A percentile compares a stretch with the other conserved stretches of the same genome.
phyloP scores from a whole-genome alignment of 2,113 vertebrate species.

The Lycocorax pyrrhopterus region DNA sequence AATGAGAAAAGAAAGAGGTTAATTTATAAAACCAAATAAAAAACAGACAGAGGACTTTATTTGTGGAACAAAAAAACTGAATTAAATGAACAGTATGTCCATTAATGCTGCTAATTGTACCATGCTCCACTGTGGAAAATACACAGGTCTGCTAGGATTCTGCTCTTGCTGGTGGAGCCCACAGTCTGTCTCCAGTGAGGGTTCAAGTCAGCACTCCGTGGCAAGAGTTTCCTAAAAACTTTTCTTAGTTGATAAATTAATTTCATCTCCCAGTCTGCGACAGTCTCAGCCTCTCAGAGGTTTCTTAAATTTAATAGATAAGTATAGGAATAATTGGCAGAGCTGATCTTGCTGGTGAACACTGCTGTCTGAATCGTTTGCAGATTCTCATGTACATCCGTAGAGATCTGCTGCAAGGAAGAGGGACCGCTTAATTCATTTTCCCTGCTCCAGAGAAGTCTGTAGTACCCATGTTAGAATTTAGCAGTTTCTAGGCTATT shows the following conservation, averaged over 20 bases:
- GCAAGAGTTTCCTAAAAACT: not conserved
- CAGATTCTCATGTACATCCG: not conserved
- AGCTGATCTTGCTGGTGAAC: not conserved
- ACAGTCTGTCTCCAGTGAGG: not conserved
- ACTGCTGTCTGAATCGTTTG: not conserved
- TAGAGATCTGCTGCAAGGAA: not conserved
- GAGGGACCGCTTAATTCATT: not conserved
- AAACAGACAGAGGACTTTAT: constrained; percentile 42
- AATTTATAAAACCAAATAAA: constrained; percentile 60
- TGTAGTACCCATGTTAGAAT: not conserved
- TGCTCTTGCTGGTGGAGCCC: not conserved
- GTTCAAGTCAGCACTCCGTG: not conserved
- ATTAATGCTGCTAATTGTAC: constrained; percentile 35
- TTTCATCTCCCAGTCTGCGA: not conserved
- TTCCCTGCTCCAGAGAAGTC: not conserved
- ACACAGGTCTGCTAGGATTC: not conserved
- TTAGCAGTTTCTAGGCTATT: not conserved
- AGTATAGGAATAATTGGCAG: not conserved
- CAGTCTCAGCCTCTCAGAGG: not conserved
- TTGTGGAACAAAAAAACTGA: constrained; percentile 48
- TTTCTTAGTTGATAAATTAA: not conserved
- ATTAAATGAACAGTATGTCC: constrained; percentile 22
- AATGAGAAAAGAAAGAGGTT: constrained; percentile 63
- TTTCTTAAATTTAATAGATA: constrained; percentile 28
- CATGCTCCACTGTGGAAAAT: not conserved